Percentiles rank a stretch among this genome's conserved stretches.
These are phyloP conservation scores for Lucinisca nassula DNA, from an alignment of 2,888 invertebrate species.

Conservation along the genomic window DNA sequence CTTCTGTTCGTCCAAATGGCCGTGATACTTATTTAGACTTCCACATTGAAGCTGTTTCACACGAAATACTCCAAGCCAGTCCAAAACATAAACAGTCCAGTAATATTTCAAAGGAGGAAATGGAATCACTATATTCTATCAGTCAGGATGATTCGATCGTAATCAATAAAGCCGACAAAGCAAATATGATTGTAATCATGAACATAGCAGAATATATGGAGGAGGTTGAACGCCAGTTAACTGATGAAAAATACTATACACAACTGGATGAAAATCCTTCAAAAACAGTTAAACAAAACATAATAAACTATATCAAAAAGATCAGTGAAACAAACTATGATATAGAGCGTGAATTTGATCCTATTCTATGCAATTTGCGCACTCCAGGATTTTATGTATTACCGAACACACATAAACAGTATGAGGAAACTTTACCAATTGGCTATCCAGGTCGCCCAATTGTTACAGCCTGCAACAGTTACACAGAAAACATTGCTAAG, in stretches of 20 bases:
- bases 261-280: neutral
- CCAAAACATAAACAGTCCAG: neutral
- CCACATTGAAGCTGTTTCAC: conserved; percentile 11
- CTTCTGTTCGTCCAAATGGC: neutral
- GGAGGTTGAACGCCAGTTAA: neutral
- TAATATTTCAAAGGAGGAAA: conserved; percentile 20
- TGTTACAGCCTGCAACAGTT: neutral
- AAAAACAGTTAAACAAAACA: neutral
- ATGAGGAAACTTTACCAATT: neutral
- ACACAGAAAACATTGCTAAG: neutral
- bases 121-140: neutral
- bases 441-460: neutral
- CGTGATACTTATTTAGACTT: conserved; percentile 36
- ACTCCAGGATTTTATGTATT: neutral
- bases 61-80: neutral
- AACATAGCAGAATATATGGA: neutral
- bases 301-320: neutral
- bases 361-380: neutral
- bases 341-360: neutral
- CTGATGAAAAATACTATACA: neutral
- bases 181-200: conserved; percentile 10
- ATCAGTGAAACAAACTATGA: neutral
- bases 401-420: neutral
- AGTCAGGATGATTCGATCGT: neutral
- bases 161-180: conserved; percentile 27